Percentiles rank a stretch among this genome's conserved stretches.
These are phyloP conservation scores for Liasis olivaceus DNA, from an alignment of 2,797 vertebrate species.

Conservation along the genomic window DNA sequence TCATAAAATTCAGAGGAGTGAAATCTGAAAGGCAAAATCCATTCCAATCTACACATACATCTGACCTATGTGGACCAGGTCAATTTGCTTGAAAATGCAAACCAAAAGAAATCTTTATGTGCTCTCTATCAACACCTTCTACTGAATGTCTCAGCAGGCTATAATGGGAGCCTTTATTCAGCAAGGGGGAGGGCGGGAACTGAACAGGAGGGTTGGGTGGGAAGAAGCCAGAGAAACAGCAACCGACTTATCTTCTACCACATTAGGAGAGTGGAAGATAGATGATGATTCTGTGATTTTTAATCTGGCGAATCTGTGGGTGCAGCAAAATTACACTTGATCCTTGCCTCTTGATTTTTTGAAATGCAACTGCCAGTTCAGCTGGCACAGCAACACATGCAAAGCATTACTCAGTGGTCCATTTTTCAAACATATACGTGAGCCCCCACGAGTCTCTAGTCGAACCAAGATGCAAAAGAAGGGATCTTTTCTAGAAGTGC, in stretches of 20 bases:
- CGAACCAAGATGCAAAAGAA: neutral
- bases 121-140: neutral
- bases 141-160: neutral
- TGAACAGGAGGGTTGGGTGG: neutral
- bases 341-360: neutral
- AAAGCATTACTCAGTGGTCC: neutral
- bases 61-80: neutral
- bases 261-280: neutral
- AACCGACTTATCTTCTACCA: neutral
- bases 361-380: neutral
- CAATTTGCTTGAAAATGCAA: neutral
- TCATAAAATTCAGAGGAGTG: neutral
- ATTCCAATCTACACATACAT: neutral
- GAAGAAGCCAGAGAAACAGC: neutral
- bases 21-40: neutral
- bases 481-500: neutral
- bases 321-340: neutral
- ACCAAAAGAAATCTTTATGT: neutral
- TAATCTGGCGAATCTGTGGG: neutral
- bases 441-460: neutral
- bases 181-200: neutral
- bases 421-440: neutral
- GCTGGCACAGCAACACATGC: neutral
- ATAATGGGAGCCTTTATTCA: neutral
- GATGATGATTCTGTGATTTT: neutral